phyloP scores from a whole-genome alignment of 2,888 invertebrate genomes.

The Ennomos erosarius region DNA sequence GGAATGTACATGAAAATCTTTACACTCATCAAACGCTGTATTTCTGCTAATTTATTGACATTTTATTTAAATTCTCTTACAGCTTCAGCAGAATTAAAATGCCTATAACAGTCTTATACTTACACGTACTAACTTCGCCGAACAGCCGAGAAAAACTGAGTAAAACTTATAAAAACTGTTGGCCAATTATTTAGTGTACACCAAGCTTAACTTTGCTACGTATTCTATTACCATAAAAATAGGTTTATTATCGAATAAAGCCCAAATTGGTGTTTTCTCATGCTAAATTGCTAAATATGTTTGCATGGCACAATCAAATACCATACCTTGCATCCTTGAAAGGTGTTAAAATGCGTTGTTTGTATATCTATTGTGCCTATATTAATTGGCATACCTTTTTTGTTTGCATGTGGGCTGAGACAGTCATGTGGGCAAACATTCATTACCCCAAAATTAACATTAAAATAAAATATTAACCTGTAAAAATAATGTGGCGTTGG shows the following conservation, averaged over 20 bases:
- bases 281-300: slow-evolving; percentile 17
- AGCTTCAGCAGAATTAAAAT: too few species aligned
- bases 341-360: slow-evolving; percentile 58
- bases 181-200: not conserved
- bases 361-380: slow-evolving; percentile 30
- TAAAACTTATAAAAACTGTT: too few species aligned
- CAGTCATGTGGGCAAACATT: slow-evolving; percentile 19
- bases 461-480: slow-evolving; percentile 1
- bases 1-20: too few species aligned
- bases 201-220: slow-evolving; percentile 6
- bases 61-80: too few species aligned
- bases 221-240: slow-evolving; percentile 10
- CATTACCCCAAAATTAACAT: slow-evolving; percentile 11
- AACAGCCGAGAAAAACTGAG: too few species aligned
- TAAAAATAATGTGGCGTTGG: slow-evolving; percentile 11
- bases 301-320: slow-evolving; percentile 29
- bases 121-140: too few species aligned
- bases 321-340: slow-evolving; percentile 49
- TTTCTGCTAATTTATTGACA: too few species aligned
- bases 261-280: slow-evolving; percentile 18
- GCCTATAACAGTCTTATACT: too few species aligned
- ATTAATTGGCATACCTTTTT: slow-evolving; percentile 28
- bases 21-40: too few species aligned
- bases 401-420: slow-evolving; percentile 27
- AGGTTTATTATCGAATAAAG: slow-evolving; percentile 4